Percentiles rank a stretch among this genome's conserved stretches.
These are phyloP conservation scores for Cyrtorhinus lividipennis DNA, from an alignment of 1,140 invertebrate species.

Conservation along the genomic window DNA sequence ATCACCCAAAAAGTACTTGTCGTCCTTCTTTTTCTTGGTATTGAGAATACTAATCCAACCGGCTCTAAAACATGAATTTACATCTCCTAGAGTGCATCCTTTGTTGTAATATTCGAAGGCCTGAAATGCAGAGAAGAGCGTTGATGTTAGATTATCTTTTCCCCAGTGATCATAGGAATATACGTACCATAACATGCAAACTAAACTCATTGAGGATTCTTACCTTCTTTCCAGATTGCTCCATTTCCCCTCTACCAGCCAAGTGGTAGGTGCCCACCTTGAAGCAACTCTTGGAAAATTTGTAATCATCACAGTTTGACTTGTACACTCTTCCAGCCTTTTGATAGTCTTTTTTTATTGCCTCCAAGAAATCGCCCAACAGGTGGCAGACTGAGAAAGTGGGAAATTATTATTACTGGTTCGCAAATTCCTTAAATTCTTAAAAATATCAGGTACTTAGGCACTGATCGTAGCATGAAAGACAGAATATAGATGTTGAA, in stretches of 20 bases:
- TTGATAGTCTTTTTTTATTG: slow-evolving; percentile 59
- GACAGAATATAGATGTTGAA: too few species aligned
- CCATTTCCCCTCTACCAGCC: slow-evolving; percentile 39
- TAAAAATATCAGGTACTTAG: too few species aligned
- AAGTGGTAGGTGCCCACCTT: slow-evolving; percentile 62
- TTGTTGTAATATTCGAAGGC: slow-evolving; percentile 61
- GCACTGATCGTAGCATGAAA: too few species aligned
- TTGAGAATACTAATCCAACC: slow-evolving; percentile 48
- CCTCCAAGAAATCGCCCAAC: slow-evolving; percentile 72
- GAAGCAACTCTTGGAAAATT: slow-evolving; percentile 65
- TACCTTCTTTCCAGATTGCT: slow-evolving; percentile 16
- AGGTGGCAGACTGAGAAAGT: slow-evolving; percentile 72
- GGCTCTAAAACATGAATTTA: slow-evolving; percentile 54
- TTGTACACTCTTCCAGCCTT: slow-evolving; percentile 65
- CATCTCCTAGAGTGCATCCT: slow-evolving; percentile 54
- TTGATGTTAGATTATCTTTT: too few species aligned
- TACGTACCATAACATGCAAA: too few species aligned
- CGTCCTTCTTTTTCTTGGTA: slow-evolving; percentile 21
- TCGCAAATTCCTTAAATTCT: too few species aligned
- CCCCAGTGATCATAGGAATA: too few species aligned
- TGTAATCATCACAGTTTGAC: slow-evolving; percentile 69
- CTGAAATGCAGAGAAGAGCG: slow-evolving; percentile 18
- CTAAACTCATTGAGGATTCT: too few species aligned
- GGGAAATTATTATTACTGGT: too few species aligned
- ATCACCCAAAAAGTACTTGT: slow-evolving; percentile 21